Conservation (phyloP, 2,797 vertebrate genomes). For the Spinus pinus region DNA sequence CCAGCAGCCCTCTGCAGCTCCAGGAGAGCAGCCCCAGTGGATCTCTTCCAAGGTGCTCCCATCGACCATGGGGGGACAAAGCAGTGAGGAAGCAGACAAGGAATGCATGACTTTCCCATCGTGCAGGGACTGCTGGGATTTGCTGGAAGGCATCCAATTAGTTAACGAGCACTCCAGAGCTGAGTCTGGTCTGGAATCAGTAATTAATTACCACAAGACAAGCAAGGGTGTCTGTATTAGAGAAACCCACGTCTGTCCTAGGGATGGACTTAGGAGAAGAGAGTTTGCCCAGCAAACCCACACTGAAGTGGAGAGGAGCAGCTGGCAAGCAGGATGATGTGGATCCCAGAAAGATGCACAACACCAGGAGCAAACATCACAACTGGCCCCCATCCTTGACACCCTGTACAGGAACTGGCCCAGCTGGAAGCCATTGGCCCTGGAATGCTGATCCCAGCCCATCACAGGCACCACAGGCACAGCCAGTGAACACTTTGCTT, state of each 20-base stretch:
- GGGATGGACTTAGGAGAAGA: not conserved
- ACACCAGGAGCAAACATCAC: rapidly evolving
- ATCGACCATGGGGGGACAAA: not conserved
- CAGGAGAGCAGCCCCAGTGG: not conserved
- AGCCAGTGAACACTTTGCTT: not conserved
- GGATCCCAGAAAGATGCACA: not conserved
- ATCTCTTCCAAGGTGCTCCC: not conserved
- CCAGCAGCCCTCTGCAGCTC: not conserved
- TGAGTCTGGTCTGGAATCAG: conserved; percentile 13
- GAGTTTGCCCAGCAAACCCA: not conserved
- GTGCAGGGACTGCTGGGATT: not conserved
- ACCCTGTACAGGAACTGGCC: not conserved
- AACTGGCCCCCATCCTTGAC: not conserved
- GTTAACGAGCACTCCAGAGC: conserved; percentile 30
- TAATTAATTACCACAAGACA: conserved; percentile 36
- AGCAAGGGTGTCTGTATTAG: not conserved
- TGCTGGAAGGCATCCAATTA: conserved; percentile 46
- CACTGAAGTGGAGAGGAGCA: not conserved
- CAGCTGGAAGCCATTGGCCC: not conserved
- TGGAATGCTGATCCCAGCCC: not conserved
- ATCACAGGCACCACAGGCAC: rapidly evolving
- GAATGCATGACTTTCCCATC: not conserved
- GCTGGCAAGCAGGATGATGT: not conserved
- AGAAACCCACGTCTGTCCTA: not conserved
- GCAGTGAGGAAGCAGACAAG: not conserved